phyloP scores from a whole-genome alignment of 2,797 vertebrate genomes.

The Spinus olivaceus region DNA sequence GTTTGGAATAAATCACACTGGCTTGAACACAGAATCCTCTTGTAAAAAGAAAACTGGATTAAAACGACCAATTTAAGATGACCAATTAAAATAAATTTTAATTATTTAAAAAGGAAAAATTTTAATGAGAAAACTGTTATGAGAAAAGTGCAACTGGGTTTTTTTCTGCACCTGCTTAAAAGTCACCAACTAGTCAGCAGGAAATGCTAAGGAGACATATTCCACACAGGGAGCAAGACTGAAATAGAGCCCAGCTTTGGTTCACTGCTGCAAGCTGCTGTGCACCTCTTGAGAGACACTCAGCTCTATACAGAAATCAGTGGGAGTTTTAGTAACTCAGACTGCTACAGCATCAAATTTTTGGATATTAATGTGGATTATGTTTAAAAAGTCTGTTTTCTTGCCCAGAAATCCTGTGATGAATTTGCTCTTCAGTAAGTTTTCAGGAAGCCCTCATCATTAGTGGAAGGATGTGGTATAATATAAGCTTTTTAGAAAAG shows the following conservation, averaged over 20 bases:
- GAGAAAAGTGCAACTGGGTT: not conserved
- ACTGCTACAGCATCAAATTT: not conserved
- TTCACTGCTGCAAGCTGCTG: conserved; percentile 16
- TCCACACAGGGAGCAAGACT: not conserved
- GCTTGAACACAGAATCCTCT: not conserved
- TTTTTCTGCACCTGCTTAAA: conserved; percentile 8
- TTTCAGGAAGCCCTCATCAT: conserved; percentile 5
- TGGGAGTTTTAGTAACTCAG: conserved; percentile 21
- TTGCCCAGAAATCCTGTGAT: conserved; percentile 3
- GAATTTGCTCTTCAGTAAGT: conserved; percentile 3
- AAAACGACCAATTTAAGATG: not conserved
- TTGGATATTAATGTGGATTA: conserved; percentile 6
- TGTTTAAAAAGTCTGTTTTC: not conserved
- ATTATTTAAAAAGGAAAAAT: not conserved
- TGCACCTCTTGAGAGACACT: not conserved
- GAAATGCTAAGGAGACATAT: not conserved
- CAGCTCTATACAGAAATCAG: not conserved
- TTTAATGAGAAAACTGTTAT: not conserved
- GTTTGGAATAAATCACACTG: not conserved
- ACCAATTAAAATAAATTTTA: conserved; percentile 20
- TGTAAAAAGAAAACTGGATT: not conserved
- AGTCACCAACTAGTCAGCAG: not conserved
- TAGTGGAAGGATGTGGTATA: not conserved
- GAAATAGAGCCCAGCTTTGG: not conserved
- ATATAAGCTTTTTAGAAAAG: not conserved